These are phyloP conservation scores for Rhodeus uyekii DNA, from an alignment of 2,797 vertebrate genomes.

Conservation along the genomic window DNA sequence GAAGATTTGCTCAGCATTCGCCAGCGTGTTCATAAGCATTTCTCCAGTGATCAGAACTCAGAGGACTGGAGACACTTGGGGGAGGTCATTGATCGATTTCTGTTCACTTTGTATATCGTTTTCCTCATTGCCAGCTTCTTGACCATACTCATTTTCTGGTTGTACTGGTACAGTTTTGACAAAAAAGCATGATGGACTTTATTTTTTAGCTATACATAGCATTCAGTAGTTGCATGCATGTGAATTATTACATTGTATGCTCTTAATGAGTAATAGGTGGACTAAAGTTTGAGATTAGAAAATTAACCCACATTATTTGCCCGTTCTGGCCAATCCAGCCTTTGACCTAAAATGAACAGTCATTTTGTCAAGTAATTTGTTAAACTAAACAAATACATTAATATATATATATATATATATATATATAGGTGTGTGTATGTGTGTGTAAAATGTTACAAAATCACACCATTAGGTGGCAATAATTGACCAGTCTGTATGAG, in stretches of 20 bases:
- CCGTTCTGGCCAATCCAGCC: background rate
- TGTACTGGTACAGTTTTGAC: constrained; percentile 23
- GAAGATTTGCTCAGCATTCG: constrained; percentile 7
- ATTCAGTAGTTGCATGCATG: background rate
- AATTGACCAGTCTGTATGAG: too few species aligned
- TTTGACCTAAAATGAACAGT: background rate
- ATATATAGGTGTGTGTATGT: too few species aligned
- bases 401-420: too few species aligned
- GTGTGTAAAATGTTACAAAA: too few species aligned
- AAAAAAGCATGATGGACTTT: too few species aligned
- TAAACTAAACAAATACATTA: too few species aligned
- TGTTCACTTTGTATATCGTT: constrained; percentile 22
- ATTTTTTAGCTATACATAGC: too few species aligned
- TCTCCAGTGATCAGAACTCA: background rate
- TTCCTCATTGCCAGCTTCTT: constrained; percentile 22
- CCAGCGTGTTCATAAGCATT: constrained; percentile 7
- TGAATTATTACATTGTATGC: background rate
- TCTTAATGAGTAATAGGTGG: background rate
- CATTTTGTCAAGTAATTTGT: too few species aligned
- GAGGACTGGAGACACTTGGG: constrained; percentile 24
- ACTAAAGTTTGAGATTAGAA: background rate
- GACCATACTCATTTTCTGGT: constrained; percentile 23
- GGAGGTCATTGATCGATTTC: constrained; percentile 27
- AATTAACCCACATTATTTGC: background rate
- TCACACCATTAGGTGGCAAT: too few species aligned